These are phyloP conservation scores for Carposina sasakii DNA, from an alignment of 1,140 invertebrate species.

Conservation along the genomic window DNA sequence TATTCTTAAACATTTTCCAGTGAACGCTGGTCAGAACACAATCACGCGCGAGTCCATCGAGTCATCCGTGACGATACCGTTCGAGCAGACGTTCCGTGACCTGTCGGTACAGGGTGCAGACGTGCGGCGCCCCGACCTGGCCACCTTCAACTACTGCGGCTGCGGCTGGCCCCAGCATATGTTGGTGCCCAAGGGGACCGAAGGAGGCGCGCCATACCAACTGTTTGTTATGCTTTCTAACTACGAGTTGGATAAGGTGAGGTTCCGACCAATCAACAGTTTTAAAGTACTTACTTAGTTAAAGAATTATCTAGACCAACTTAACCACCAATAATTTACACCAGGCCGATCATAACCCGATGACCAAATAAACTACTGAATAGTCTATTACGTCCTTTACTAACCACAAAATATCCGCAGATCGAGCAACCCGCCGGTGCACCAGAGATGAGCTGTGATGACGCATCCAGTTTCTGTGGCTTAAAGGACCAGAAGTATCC, in stretches of 20 bases:
- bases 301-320: too few relatives aligned
- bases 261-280: too few relatives aligned
- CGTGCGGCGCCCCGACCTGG: conserved; percentile 54
- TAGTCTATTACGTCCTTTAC: too few relatives aligned
- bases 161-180: conserved; percentile 92
- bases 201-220: conserved; percentile 79
- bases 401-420: conserved; percentile 24
- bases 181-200: conserved; percentile 83
- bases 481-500: conserved; percentile 78
- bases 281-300: too few relatives aligned
- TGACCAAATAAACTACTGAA: too few relatives aligned
- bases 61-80: conserved; percentile 82
- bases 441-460: conserved; percentile 69
- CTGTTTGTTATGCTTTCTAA: conserved; percentile 90
- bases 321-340: too few relatives aligned
- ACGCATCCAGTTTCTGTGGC: conserved; percentile 81
- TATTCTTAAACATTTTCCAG: conserved; percentile 49
- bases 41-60: conserved; percentile 77
- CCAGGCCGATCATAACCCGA: too few relatives aligned
- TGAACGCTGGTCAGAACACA: conserved; percentile 77
- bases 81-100: conserved; percentile 81
- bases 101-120: conserved; percentile 72
- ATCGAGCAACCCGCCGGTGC: conserved; percentile 71
- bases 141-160: conserved; percentile 84
- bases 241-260: conserved; percentile 79